Conservation (phyloP, 1,140 invertebrate genomes). For the Diprion similis region DNA sequence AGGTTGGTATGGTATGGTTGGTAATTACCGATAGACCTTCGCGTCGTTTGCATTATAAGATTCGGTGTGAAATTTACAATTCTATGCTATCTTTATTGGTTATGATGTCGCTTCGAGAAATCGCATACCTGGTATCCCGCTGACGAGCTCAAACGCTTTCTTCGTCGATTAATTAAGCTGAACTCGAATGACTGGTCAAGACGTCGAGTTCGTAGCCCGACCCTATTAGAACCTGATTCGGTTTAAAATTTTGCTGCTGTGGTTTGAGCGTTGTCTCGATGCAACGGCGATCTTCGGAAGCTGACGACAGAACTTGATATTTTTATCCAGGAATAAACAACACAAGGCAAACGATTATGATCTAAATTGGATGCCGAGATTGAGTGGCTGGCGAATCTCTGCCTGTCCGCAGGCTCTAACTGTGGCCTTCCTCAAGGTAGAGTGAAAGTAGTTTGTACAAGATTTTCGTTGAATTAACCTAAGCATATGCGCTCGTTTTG, state of each 20-base stretch:
- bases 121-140: neutral
- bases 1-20: too few relatives aligned
- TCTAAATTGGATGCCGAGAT: neutral
- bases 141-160: neutral
- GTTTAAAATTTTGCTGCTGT: conserved; percentile 27
- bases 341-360: neutral
- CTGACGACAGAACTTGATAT: neutral
- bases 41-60: neutral
- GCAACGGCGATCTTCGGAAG: neutral
- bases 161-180: neutral
- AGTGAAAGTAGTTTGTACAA: neutral
- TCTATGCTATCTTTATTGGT: neutral
- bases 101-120: neutral
- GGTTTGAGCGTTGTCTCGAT: neutral
- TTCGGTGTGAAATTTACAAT: neutral
- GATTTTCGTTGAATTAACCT: too few relatives aligned
- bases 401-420: too few relatives aligned
- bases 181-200: neutral
- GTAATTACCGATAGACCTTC: neutral
- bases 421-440: neutral
- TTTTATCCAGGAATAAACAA: neutral
- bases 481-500: too few relatives aligned
- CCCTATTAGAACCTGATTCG: neutral
- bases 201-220: neutral
- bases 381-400: neutral